Evolutionary conservation across 2,113 vertebrate species (phyloP), one percentile per base, ranked within the genome.

Genomic region (Forbesichthys papilliferus): DNA sequence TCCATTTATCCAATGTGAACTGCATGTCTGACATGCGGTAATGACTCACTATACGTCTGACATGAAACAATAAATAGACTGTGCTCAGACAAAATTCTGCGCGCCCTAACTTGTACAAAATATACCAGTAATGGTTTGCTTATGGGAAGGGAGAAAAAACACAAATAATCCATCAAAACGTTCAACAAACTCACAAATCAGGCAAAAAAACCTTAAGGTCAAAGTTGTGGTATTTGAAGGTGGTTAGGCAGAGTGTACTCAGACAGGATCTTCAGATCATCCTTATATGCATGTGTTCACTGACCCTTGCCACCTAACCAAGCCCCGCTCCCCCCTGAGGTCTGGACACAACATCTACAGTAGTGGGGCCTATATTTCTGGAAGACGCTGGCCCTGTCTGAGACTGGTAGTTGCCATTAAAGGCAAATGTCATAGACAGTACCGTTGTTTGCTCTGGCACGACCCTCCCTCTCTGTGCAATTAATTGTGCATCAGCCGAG

Each of bases 401-500:
- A 94, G 91, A 91, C 93, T 93, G 89, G 27, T 2, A 27, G 27
- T 27, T 27, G 89, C 90, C 91, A 95, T 82, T 94, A 94, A 96
- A 92, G 93, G 92, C 88, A 95, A 93, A 89, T 93, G 95, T 94
- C 93, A 92, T 89, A 91, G 92, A 92, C 92, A 83, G 57, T 73
- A 69, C 69, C 27, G 0, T 27, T 70, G 64, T 61, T 3, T 73
- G 64, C 64, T 66, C 69, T 69, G 74, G 82, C 18, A 67, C 73
- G 84, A 66, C 42, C 57, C 49, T 72, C 58, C 20, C 89, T 88
- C 91, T 92, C 93, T 89, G 87, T 87, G 89, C 91, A 95, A 97
- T 97, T 96, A 97, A 96, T 95, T 96, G 95, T 97, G 95, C 94
- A 97, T 98, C 95, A 96, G 95, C 93, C 93, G 93, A 96, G 96